Conservation (phyloP, 2,888 invertebrate genomes). For the Tetragonisca angustula region DNA sequence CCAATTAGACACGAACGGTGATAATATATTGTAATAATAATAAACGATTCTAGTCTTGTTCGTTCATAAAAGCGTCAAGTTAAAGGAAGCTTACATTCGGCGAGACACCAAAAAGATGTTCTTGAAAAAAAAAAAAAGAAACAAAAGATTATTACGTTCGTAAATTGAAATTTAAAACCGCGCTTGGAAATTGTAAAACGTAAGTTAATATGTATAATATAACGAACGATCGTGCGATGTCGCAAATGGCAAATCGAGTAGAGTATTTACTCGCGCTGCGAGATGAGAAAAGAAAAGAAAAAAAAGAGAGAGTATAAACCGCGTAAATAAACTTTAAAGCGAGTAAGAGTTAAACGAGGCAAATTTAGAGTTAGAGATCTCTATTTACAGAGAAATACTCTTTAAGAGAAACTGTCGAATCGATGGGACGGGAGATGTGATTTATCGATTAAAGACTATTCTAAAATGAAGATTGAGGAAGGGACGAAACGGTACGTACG, state of each 20-base stretch:
- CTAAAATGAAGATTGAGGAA: not conserved
- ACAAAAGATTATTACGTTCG: not conserved
- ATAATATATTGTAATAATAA: not conserved
- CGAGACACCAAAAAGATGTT: constrained; percentile 16
- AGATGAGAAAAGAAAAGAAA: not conserved
- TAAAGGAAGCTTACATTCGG: constrained; percentile 10
- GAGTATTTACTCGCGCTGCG: not conserved
- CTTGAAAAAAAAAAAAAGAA: not conserved
- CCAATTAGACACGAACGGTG: not conserved
- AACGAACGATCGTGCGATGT: not conserved
- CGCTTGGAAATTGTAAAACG: not conserved
- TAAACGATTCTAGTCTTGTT: not conserved
- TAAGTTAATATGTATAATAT: not conserved
- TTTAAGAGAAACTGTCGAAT: not conserved
- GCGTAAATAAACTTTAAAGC: not conserved
- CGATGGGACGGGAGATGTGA: not conserved
- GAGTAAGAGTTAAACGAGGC: not conserved
- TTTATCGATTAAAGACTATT: not conserved
- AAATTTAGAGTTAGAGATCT: not conserved
- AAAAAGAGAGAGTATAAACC: not conserved
- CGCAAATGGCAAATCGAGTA: not conserved
- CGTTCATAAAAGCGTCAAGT: not conserved
- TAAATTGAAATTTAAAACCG: constrained; percentile 2
- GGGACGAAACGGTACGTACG: not conserved
- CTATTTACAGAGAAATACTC: constrained; percentile 2